Conservation (phyloP, 2,888 invertebrate genomes). For the Parasteatoda lunata region DNA sequence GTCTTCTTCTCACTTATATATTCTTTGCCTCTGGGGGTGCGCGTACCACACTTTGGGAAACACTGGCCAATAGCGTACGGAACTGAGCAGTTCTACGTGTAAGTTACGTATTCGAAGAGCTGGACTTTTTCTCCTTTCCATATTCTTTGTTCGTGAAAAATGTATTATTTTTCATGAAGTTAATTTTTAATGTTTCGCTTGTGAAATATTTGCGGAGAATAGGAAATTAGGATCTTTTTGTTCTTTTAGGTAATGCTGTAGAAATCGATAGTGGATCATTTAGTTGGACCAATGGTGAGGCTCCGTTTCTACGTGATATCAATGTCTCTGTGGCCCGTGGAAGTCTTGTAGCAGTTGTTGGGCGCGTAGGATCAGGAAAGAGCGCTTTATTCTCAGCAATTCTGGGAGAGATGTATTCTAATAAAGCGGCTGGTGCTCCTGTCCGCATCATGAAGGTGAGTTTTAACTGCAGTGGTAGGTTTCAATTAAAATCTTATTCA, state of each 20-base stretch:
- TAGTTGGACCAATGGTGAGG: conserved; percentile 52
- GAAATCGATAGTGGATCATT: conserved; percentile 60
- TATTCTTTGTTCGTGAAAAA: neutral
- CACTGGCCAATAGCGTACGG: too few species aligned
- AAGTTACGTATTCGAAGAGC: too few species aligned
- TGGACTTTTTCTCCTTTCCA: too few species aligned
- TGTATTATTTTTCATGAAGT: neutral
- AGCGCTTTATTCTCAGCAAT: conserved; percentile 67
- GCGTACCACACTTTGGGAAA: too few species aligned
- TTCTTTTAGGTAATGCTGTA: conserved; percentile 47
- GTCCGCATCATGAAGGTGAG: conserved; percentile 43
- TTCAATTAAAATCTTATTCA: too few species aligned
- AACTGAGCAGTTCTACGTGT: too few species aligned
- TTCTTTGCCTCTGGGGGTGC: too few species aligned
- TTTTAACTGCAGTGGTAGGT: neutral
- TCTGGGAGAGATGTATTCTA: conserved; percentile 67
- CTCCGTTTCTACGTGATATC: conserved; percentile 58
- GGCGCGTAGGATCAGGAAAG: conserved; percentile 66
- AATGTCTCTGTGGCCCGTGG: conserved; percentile 58
- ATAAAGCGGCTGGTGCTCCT: neutral
- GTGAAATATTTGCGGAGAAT: neutral
- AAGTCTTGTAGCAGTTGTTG: conserved; percentile 67
- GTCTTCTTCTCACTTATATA: too few species aligned
- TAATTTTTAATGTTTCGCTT: neutral
- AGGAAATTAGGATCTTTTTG: neutral